Evolutionary conservation across 2,113 vertebrate species (phyloP).

Genomic region (Pithys albifrons): DNA sequence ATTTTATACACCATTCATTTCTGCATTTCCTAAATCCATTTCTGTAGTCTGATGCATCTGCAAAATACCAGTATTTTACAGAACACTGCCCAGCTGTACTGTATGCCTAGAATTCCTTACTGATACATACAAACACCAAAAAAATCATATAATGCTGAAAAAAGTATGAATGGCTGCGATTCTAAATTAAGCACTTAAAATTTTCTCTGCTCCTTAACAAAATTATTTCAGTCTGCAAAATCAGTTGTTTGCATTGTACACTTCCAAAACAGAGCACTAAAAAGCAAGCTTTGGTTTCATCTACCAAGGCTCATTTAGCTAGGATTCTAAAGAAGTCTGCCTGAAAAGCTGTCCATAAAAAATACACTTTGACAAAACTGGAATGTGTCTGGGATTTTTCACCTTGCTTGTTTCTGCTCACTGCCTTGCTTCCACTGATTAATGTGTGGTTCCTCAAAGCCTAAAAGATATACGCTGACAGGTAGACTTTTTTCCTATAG

Average conservation of each 20-base stretch:
- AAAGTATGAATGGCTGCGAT: neutral
- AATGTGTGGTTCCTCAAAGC: slow-evolving; percentile 7
- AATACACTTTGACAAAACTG: slow-evolving; percentile 28
- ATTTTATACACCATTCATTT: slow-evolving; percentile 23
- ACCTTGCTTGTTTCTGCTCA: slow-evolving; percentile 31
- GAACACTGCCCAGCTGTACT: neutral
- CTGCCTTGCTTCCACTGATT: neutral
- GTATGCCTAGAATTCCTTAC: neutral
- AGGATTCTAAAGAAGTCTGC: neutral
- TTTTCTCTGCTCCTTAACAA: neutral
- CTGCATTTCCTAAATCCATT: slow-evolving; percentile 29
- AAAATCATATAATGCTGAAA: neutral
- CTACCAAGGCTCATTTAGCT: neutral
- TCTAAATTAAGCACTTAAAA: slow-evolving; percentile 35
- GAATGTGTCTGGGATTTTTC: slow-evolving; percentile 24
- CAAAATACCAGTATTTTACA: slow-evolving; percentile 35
- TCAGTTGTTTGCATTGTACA: neutral
- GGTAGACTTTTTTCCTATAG: neutral
- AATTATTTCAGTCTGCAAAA: neutral
- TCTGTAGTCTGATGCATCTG: neutral
- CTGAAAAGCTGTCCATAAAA: neutral
- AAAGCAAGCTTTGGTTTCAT: neutral
- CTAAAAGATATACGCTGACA: slow-evolving; percentile 25
- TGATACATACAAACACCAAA: neutral
- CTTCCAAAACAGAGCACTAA: neutral